Base-by-base conservation (phyloP, 2,888 invertebrate species). In the Patella depressa region DNA sequence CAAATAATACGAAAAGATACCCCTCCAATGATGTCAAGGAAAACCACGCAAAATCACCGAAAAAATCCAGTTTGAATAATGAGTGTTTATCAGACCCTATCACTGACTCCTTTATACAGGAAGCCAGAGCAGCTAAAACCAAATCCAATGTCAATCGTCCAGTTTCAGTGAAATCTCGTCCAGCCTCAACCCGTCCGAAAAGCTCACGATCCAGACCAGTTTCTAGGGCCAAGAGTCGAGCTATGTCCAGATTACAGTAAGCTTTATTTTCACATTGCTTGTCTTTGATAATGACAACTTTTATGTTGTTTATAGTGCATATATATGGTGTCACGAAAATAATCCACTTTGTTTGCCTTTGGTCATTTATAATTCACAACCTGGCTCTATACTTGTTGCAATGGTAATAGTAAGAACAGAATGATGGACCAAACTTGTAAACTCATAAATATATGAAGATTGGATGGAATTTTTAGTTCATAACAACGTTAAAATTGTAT, bases 221-320 rank as follows among this genome's bases (percentile, higher is more conserved):
- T 19, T 87, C 87, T 54, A 83, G 86, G 54, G 79, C 86, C 17
- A 80, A 78, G n/a, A 87, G 87, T 75, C 78, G 86, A 54, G 84
- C 85, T 17, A 59, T 77, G 45, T 84, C 85, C 9, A 24, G 15
- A 59, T 19, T 73, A 34, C 72, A 71, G 53, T 53, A 34, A 71
- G 72, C 34, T 14, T 45, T 34, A 34, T 12, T 24, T 71, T 71
- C 24, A 71, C 24, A 29, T n/a, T 24, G 19, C 24, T 53, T 71
- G 53, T 5, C 45, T 45, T 45, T 45, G 4, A 45, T 45, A 9
- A 45, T 45, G 45, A 9, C 9, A 45, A 45, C 45, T 45, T 45
- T 45, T 45, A 45, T 45, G 45, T 7, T 9, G 4, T 5, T 45
- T 45, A 9, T 45, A 45, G 45, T 45, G 45, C 9, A 45, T 5